Conservation (phyloP, 2,888 invertebrate genomes). For the Xanthostigma xanthostigma region DNA sequence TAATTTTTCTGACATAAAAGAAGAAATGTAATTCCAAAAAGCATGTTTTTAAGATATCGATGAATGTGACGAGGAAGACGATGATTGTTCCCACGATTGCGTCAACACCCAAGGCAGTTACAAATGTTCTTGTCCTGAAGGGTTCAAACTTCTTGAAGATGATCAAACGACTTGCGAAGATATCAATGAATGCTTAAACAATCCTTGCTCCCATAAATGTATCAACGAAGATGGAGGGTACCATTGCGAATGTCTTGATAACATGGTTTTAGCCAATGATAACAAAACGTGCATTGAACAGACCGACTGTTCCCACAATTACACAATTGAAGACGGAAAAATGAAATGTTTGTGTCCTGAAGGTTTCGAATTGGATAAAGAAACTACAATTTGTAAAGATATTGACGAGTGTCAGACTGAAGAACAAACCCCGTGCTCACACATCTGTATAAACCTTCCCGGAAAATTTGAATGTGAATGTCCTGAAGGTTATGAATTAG, state of each 20-base stretch:
- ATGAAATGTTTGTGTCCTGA: conserved; percentile 26
- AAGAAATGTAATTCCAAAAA: too few species aligned
- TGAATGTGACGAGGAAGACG: conserved; percentile 22
- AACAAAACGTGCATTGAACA: conserved; percentile 25
- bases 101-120: conserved; percentile 33
- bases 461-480: conserved; percentile 29
- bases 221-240: conserved; percentile 44
- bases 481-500: conserved; percentile 18
- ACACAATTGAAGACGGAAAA: conserved; percentile 20
- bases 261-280: conserved; percentile 30
- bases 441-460: conserved; percentile 28
- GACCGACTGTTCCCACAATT: conserved; percentile 21
- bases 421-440: conserved; percentile 27
- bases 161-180: conserved; percentile 29
- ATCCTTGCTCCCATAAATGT: conserved; percentile 37
- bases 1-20: too few species aligned
- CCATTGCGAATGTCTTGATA: conserved; percentile 38
- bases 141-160: conserved; percentile 25
- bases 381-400: conserved; percentile 15
- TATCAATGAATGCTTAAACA: conserved; percentile 30
- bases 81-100: conserved; percentile 39
- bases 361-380: conserved; percentile 19
- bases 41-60: conserved; percentile 18
- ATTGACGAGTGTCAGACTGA: conserved; percentile 10
- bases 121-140: conserved; percentile 32